A percentile compares a stretch with the other conserved stretches of the same genome.
phyloP scores from a whole-genome alignment of 2,888 invertebrate genomes.

The Agonum fuliginosum region DNA sequence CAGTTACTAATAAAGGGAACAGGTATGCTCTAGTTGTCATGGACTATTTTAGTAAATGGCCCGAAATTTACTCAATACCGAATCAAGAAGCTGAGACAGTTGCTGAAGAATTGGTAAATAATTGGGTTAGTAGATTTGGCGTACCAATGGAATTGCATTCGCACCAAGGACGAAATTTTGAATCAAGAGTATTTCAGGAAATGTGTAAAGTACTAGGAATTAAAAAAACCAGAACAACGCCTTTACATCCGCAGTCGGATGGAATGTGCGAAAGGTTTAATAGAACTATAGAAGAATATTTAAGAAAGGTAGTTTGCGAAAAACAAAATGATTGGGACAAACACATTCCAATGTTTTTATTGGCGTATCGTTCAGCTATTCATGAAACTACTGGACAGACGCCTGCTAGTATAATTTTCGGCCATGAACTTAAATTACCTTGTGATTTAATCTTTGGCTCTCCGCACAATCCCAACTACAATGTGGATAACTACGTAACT shows the following conservation, averaged over 20 bases:
- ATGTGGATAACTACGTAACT: background rate
- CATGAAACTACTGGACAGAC: constrained; percentile 43
- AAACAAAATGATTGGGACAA: constrained; percentile 27
- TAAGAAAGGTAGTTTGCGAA: background rate
- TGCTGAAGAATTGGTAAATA: background rate
- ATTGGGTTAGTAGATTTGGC: constrained; percentile 42
- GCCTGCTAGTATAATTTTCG: constrained; percentile 14
- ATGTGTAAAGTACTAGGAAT: background rate
- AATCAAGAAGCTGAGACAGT: background rate
- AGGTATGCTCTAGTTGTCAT: background rate
- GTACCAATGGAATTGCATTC: constrained; percentile 46
- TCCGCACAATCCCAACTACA: background rate
- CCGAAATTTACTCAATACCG: background rate
- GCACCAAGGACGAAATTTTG: constrained; percentile 53
- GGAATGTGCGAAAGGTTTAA: constrained; percentile 53
- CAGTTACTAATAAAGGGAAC: background rate
- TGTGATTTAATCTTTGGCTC: background rate
- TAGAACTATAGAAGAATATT: background rate
- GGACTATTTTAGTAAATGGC: background rate
- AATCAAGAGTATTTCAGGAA: constrained; percentile 33
- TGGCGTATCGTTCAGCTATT: constrained; percentile 36
- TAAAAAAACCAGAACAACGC: background rate
- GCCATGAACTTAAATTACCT: constrained; percentile 1
- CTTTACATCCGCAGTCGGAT: constrained; percentile 38
- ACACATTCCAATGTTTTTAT: constrained; percentile 57